Conservation (phyloP, 2,888 invertebrate species). For the Lomographa bimaculata region DNA sequence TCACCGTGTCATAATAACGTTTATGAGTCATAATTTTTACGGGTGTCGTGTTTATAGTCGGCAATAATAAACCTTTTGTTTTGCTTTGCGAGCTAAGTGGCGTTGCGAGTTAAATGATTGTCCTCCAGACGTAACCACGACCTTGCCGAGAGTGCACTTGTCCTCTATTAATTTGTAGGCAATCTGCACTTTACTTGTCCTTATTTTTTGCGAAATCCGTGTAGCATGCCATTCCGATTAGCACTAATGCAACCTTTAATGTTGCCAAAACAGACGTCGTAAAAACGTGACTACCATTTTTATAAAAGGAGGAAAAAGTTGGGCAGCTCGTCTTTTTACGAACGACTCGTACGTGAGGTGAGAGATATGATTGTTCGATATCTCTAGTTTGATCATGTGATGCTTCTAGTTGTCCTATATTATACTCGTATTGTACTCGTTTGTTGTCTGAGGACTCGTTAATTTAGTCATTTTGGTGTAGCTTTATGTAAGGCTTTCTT, state of each 20-base stretch:
- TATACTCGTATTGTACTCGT: too few relatives aligned
- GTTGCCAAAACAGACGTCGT: slow-evolving; percentile 18
- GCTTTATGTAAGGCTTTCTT: too few relatives aligned
- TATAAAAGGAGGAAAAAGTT: slow-evolving; percentile 15
- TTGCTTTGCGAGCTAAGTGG: slow-evolving; percentile 38
- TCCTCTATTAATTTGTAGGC: slow-evolving; percentile 29
- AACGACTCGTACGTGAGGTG: too few relatives aligned
- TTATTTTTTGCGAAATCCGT: slow-evolving; percentile 16
- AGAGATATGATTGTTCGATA: not conserved
- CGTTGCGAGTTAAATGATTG: slow-evolving; percentile 41
- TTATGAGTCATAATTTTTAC: slow-evolving; percentile 26
- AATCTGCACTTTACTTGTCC: slow-evolving; percentile 19
- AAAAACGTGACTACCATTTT: slow-evolving; percentile 19
- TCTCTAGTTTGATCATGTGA: not conserved
- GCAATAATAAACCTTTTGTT: slow-evolving; percentile 37
- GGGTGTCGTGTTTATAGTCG: slow-evolving; percentile 27
- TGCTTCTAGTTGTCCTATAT: too few relatives aligned
- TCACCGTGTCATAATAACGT: slow-evolving; percentile 17
- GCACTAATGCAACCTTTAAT: slow-evolving; percentile 16
- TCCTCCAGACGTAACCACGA: slow-evolving; percentile 50
- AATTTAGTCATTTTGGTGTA: too few relatives aligned
- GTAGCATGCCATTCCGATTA: slow-evolving; percentile 15
- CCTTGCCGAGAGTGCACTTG: slow-evolving; percentile 46
- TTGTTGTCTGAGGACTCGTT: too few relatives aligned
- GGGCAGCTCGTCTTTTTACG: not conserved